Evolutionary conservation across 2,797 vertebrate species (phyloP).

Genomic region (Pelochelys cantorii): DNA sequence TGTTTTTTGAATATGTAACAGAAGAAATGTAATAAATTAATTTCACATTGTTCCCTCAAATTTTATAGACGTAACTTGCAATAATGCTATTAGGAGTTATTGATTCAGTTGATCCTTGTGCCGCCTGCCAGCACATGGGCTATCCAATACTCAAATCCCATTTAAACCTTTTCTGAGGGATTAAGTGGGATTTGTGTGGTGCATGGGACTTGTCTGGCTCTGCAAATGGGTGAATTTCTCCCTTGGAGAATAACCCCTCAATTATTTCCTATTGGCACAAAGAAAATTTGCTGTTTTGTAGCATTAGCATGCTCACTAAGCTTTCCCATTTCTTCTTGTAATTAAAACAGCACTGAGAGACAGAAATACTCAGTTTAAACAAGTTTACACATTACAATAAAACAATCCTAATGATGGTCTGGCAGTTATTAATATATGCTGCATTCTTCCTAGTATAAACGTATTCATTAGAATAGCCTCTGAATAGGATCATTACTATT

Average conservation of each 20-base stretch:
- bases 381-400: conserved; percentile 76
- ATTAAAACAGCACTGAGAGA: conserved; percentile 78
- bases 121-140: conserved; percentile 22
- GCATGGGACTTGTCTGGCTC: neutral
- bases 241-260: conserved; percentile 68
- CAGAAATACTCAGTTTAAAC: conserved; percentile 72
- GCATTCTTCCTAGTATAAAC: conserved; percentile 64
- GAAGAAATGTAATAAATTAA: conserved; percentile 8
- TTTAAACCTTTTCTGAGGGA: conserved; percentile 32
- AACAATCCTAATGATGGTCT: conserved; percentile 73
- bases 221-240: conserved; percentile 62
- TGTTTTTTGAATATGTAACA: neutral
- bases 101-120: neutral
- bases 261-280: conserved; percentile 69
- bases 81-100: neutral
- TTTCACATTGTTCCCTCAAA: neutral
- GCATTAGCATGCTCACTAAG: conserved; percentile 76
- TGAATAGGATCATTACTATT: conserved; percentile 71
- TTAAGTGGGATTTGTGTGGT: conserved; percentile 35
- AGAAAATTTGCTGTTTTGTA: conserved; percentile 74
- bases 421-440: conserved; percentile 78
- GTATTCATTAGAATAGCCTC: conserved; percentile 72
- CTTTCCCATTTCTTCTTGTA: conserved; percentile 79
- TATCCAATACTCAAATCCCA: fast-evolving
- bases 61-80: neutral